A percentile compares a stretch with the other conserved stretches of the same genome.
phyloP scores from a whole-genome alignment of 64 coral and sea anemone species.

The Cladopsammia gracilis region DNA sequence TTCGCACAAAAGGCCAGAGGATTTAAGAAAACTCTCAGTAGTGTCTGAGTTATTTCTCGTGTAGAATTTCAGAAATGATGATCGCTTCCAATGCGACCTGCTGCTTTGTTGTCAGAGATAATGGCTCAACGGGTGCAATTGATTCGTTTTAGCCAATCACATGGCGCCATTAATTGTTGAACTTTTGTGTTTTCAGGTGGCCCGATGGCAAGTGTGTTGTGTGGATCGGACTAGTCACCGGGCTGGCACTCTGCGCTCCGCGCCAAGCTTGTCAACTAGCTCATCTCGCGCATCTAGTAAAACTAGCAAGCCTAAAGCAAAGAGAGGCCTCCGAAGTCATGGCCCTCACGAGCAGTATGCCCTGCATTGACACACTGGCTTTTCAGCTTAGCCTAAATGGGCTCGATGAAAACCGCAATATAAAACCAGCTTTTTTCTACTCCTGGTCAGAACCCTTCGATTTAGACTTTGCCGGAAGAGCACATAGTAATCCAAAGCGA shows the following conservation, averaged over 20 bases:
- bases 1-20: conserved; percentile 9
- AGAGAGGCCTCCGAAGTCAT: neutral
- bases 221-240: conserved; percentile 36
- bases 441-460: conserved; percentile 80
- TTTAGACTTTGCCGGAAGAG: conserved; percentile 73
- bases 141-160: conserved; percentile 67
- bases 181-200: conserved; percentile 71
- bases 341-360: conserved; percentile 61
- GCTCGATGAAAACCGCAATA: conserved; percentile 56
- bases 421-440: conserved; percentile 59
- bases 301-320: neutral
- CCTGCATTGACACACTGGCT: conserved; percentile 61
- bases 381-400: conserved; percentile 55
- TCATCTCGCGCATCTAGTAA: neutral
- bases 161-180: conserved; percentile 47
- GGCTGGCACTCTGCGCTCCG: conserved; percentile 33
- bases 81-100: conserved; percentile 56
- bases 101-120: conserved; percentile 69
- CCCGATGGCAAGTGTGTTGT: conserved; percentile 69
- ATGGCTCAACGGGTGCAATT: conserved; percentile 74
- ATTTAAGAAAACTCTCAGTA: neutral
- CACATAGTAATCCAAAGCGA: conserved; percentile 65
- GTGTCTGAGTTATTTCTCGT: conserved; percentile 21
- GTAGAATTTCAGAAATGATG: conserved; percentile 68
- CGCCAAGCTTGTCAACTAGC: conserved; percentile 9